Evolutionary conservation across 1,140 invertebrate species (phyloP).

Genomic region (Cyclargus thomasi): DNA sequence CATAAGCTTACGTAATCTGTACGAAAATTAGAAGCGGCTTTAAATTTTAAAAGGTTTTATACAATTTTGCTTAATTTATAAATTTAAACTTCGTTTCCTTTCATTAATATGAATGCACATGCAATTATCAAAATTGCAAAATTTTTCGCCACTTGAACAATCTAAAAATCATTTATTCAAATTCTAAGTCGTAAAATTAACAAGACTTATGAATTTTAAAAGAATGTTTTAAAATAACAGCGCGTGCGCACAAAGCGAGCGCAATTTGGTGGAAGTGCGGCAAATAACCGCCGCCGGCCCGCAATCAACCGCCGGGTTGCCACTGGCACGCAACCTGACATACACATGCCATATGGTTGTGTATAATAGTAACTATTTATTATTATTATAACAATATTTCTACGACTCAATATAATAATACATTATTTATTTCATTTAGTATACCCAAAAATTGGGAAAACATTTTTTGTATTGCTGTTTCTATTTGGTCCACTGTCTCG

Average conservation of each 20-base stretch:
- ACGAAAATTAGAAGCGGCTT: too few relatives aligned
- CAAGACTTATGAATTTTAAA: slow-evolving; percentile 25
- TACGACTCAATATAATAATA: too few relatives aligned
- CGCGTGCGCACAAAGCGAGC: slow-evolving; percentile 41
- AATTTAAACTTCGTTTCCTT: too few relatives aligned
- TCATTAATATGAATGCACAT: neutral
- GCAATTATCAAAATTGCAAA: neutral
- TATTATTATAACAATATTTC: too few relatives aligned
- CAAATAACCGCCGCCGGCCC: slow-evolving; percentile 50
- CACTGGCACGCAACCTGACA: neutral
- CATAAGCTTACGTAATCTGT: too few relatives aligned
- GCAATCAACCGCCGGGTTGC: neutral
- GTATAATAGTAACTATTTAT: neutral
- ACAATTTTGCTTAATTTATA: too few relatives aligned
- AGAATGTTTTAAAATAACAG: slow-evolving; percentile 51
- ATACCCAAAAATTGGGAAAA: too few relatives aligned
- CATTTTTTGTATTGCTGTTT: too few relatives aligned
- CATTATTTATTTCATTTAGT: too few relatives aligned
- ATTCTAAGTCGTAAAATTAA: slow-evolving; percentile 13
- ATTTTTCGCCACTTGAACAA: neutral
- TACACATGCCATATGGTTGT: neutral
- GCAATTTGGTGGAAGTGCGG: slow-evolving; percentile 68
- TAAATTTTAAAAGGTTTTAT: too few relatives aligned
- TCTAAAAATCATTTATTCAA: neutral
- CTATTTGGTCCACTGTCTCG: too few relatives aligned